Conservation (phyloP, 2,113 vertebrate species). For the Gallinago undulata region DNA sequence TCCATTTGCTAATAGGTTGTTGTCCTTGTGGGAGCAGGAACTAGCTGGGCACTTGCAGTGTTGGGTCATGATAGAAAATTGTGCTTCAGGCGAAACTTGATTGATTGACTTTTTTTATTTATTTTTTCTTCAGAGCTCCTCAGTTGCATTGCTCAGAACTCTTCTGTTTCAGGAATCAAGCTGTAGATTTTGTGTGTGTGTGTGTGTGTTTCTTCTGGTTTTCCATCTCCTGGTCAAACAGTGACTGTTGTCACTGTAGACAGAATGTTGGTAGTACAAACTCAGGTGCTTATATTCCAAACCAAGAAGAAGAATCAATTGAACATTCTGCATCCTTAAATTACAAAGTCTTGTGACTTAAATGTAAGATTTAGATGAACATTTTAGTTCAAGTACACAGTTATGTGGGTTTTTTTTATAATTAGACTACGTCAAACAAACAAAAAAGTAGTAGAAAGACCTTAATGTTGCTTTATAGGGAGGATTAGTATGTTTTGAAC, state of each 20-base stretch:
- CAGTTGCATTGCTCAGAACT: neutral
- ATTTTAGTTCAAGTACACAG: neutral
- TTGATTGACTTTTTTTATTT: too few relatives aligned
- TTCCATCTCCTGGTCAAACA: neutral
- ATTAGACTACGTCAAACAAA: neutral
- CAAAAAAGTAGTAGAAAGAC: neutral
- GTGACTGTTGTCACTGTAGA: neutral
- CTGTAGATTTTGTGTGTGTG: neutral
- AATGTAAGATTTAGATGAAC: neutral
- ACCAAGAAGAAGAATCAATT: neutral
- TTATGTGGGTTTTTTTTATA: neutral
- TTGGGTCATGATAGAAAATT: neutral
- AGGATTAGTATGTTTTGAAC: neutral
- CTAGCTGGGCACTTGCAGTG: neutral
- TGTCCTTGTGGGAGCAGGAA: neutral
- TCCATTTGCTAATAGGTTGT: neutral
- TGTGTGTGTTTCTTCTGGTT: neutral
- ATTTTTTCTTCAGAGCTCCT: neutral
- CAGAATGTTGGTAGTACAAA: neutral
- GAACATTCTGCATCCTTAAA: neutral
- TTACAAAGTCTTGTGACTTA: neutral
- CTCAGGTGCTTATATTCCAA: neutral
- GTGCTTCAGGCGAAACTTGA: neutral
- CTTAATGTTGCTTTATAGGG: neutral
- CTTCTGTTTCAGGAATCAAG: neutral